Evolutionary conservation across 2,797 vertebrate genomes (phyloP), one percentile per base, ranked within the genome.

Genomic region (Hydrolagus colliei): DNA sequence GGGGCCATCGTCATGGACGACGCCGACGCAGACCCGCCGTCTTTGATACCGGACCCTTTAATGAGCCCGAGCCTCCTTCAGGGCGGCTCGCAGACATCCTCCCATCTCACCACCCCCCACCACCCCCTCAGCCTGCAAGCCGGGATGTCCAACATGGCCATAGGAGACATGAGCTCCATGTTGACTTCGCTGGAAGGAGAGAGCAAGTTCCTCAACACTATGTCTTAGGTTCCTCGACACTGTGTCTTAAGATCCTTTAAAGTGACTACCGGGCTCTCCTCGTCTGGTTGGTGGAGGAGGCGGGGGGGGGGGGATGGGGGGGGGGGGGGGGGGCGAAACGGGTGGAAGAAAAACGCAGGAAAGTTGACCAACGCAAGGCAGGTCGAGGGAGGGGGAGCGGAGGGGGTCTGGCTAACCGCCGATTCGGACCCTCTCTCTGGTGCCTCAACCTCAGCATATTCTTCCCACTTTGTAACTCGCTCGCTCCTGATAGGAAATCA

Each of bases 91-190:
- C 95, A 95, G 88, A 87, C 91, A 86, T 95, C 95, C 1, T 95
- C 94, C 68, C 93, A 94, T 79, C 95, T 96, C 63, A 95, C 93
- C 86, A 95, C 95, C 22, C 93, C 93, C 9, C 94, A 93, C 89
- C 95, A 91, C 87, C 93, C 94, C 8, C 90, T 95, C 86, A 92
- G 92, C 85, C 90, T 95, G 35, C 91, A 95, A n/a, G 89, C 93
- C 0, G 91, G 94, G 59, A 91, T 96, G 77, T 95, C 95, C 88
- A 99, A 99, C 93, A 99, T 99, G 97, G 97, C 97, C 1, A 95
- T 99, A 76, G 96, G 97, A 0, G 98, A 98, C 90, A 97, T 99
- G 97, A 98, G 95, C 52, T 97, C 97, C 89, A 96, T 99, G 94
- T 90, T 99, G 89, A 97, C 96, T 88, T 96, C 96, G 2, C 89